Evolutionary conservation across 2,797 vertebrate genomes (phyloP).

Genomic region (Pogonophryne albipinna): DNA sequence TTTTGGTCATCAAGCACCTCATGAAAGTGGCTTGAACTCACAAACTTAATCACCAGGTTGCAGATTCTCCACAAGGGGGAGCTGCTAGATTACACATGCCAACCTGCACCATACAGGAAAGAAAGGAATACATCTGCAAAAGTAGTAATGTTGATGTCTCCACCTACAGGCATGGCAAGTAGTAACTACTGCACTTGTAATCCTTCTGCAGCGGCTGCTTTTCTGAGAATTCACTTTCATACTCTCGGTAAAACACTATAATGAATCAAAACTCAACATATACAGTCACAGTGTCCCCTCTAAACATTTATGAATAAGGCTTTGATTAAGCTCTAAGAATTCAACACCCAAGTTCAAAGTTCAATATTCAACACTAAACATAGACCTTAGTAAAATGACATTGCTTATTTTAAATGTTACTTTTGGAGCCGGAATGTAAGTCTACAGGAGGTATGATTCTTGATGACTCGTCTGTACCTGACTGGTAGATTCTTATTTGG

Average conservation of each 20-base stretch:
- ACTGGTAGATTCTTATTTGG: conserved; percentile 32
- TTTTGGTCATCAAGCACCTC: background rate
- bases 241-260: background rate
- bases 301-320: background rate
- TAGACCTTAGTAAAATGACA: background rate
- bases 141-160: background rate
- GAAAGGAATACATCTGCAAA: background rate
- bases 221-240: background rate
- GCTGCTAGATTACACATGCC: conserved; percentile 1
- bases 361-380: background rate
- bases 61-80: conserved; percentile 11
- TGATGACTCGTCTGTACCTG: conserved; percentile 29
- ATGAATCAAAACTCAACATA: background rate
- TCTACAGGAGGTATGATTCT: background rate
- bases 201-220: background rate
- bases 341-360: background rate
- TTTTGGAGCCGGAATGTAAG: background rate
- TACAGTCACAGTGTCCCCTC: background rate
- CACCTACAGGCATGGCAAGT: background rate
- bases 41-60: background rate
- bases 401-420: background rate
- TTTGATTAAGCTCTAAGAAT: background rate
- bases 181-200: background rate
- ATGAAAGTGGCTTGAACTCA: background rate
- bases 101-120: background rate